Conservation (phyloP, 23 tunicate genomes). For the Diplosoma virens region DNA sequence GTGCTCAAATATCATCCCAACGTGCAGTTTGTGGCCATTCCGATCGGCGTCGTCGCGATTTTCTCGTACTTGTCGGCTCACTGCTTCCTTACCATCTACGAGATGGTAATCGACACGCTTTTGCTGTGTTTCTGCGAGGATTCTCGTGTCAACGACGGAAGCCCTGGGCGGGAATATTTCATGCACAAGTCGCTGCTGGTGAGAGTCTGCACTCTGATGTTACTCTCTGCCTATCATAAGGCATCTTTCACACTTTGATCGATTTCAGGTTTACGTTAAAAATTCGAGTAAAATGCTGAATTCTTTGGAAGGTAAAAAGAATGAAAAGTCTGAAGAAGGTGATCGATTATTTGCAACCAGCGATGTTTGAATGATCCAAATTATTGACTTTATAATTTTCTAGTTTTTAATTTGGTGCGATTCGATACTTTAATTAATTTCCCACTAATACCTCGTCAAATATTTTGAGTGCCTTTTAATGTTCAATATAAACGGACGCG, state of each 20-base stretch:
- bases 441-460: too few species aligned
- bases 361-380: background rate
- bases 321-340: background rate
- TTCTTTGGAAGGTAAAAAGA: constrained; percentile 64
- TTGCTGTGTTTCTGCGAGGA: constrained; percentile 92
- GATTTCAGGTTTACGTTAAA: constrained; percentile 73
- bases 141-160: constrained; percentile 82
- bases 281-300: constrained; percentile 71
- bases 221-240: background rate
- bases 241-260: too few species aligned
- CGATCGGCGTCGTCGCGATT: constrained; percentile 59
- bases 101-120: constrained; percentile 84
- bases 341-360: constrained; percentile 5
- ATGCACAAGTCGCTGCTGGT: constrained; percentile 91
- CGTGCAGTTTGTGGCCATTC: constrained; percentile 56
- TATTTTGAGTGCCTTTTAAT: too few species aligned
- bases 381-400: too few species aligned
- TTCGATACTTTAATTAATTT: too few species aligned
- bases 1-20: constrained; percentile 61
- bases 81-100: constrained; percentile 85
- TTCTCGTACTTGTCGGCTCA: constrained; percentile 84
- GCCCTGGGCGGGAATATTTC: constrained; percentile 82
- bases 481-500: too few species aligned
- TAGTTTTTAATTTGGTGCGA: too few species aligned
- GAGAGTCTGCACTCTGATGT: background rate